Base-by-base conservation (phyloP, 1,140 invertebrate species). In the Drosophila suzukii region DNA sequence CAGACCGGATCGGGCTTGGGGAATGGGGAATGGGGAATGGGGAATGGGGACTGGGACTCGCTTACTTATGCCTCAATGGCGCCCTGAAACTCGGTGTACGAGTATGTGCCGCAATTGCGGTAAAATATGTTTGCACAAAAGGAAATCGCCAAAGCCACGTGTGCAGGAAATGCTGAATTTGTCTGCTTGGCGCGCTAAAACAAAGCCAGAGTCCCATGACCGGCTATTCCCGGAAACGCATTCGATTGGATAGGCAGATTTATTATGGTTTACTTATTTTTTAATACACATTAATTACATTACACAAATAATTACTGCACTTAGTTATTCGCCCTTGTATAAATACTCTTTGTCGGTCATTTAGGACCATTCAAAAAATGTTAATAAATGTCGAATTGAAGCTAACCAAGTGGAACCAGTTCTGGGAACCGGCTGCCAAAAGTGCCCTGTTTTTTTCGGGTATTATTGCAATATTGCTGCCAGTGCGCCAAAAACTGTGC, bases 121-220 rank as follows among this genome's bases (percentile, higher is more conserved):
- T 83, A 83, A 89, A 86, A 86, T 89, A 86, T 86, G 84, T 86
- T 86, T 86, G 79, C 84, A 88, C 83, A 86, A 88, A 86, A 86
- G 83, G 83, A 88, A 86, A 86, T 86, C 83, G 75, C 60, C 83
- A 88, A 85, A 89, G 84, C 83, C 83, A 86, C 79, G 83, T 86
- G 83, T 83, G 84, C 71, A 75, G 83, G 84, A 89, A 86, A 86
- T 86, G 67, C 66, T 79, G 83, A 86, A 86, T 86, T 86, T 86
- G 83, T 86, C 83, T 86, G 83, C 57, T 70, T 67, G 72, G 66
- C 72, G 58, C 79, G 44, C 67, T 76, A 76, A 88, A 86, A 83
- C 71, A 88, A 86, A 73, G 49, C 53, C 65, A 20, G 44, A 38
- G n/a, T 50, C 30, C 8, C 17, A 56, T 41, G 24, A 20, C 8